A percentile compares a stretch with the other conserved stretches of the same genome.
Evolutionary conservation across 92 coral and sea anemone species (phyloP).

Genomic region (Virgularia gustaviana): DNA sequence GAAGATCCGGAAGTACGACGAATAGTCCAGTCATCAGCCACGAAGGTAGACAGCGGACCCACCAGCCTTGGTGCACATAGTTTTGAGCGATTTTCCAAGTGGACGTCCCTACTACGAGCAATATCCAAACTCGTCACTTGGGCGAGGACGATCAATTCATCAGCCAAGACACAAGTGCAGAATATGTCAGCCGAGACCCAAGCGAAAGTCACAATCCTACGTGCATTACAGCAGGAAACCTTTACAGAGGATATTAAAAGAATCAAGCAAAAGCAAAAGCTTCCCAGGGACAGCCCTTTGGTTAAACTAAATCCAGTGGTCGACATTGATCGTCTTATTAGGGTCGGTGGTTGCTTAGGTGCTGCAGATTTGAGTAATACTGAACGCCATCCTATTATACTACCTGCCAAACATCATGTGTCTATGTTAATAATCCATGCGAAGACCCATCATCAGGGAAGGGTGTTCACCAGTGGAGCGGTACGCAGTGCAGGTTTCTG

Average conservation of each 20-base stretch:
- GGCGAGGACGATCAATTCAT: too few species aligned
- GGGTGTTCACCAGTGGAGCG: conserved; percentile 38
- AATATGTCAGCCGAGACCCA: not conserved
- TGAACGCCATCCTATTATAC: conserved; percentile 19
- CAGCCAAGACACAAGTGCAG: too few species aligned
- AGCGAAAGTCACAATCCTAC: conserved; percentile 16
- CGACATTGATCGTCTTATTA: conserved; percentile 21
- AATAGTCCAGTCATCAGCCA: not conserved
- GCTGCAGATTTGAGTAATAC: conserved; percentile 24
- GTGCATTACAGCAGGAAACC: conserved; percentile 22
- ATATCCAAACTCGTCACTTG: too few species aligned
- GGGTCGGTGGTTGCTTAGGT: conserved; percentile 43
- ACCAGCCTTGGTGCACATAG: conserved; percentile 5
- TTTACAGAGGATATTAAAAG: conserved; percentile 9
- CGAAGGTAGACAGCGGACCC: conserved; percentile 13
- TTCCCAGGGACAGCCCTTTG: conserved; percentile 34
- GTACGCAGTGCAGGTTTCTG: conserved; percentile 39
- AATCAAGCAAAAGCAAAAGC: conserved; percentile 10
- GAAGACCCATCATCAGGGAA: conserved; percentile 42
- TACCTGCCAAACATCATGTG: conserved; percentile 11
- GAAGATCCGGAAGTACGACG: conserved; percentile 35
- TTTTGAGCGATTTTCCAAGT: conserved; percentile 27
- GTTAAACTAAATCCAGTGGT: conserved; percentile 24
- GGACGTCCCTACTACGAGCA: conserved; percentile 29
- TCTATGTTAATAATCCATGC: conserved; percentile 15